Base-by-base conservation (phyloP, 2,797 vertebrate species). In the Podarcis lilfordi region DNA sequence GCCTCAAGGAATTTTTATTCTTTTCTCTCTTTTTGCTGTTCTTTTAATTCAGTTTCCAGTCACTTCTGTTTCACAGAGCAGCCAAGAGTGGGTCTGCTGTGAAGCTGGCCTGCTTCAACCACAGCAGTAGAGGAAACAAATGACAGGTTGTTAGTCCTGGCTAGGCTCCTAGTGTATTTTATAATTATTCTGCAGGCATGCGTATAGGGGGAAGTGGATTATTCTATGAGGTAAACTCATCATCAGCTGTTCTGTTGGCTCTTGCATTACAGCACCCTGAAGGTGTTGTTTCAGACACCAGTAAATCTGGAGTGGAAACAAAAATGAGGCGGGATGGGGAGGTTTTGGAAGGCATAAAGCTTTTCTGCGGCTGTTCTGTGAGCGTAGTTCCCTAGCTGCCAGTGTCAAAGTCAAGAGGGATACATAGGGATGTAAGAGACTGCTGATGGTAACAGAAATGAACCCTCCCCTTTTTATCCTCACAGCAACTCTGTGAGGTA, bases 241-340 rank as follows among this genome's bases (percentile, higher is more conserved):
- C 76, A 83, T 88, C 90, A 94, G 94, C 94, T 94, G 91, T 0
- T 11, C 91, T 91, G 93, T 92, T 94, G 94, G 91, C 91, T 89
- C 89, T 89, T 91, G 29, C 92, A 88, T 91, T 84, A 90, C 90
- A 90, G 92, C 88, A 19, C 89, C 89, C 87, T 93, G 93, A 91
- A 92, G 91, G 89, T 87, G 86, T 90, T 86, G 86, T 90, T 94
- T 82, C 90, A 72, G 92, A 40, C 61, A 87, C 74, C 83, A 91
- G 81, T 80, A 93, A 90, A 90, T 69, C 59, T 8, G 11, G n/a
- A 88, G 55, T 72, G 27, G 7, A 2, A 1, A 89, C 0, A 0
- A 50, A 0, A n/a, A 88, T 7, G 76, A 15, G 64, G 32, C 23
- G 76, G n/a, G 15, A 4, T 17, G 35, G 37, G 35, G 15, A 75